These are phyloP conservation scores for Petrosia ficiformis DNA, from an alignment of 37 sponge, comb jelly and placozoan genomes.

Conservation along the genomic window DNA sequence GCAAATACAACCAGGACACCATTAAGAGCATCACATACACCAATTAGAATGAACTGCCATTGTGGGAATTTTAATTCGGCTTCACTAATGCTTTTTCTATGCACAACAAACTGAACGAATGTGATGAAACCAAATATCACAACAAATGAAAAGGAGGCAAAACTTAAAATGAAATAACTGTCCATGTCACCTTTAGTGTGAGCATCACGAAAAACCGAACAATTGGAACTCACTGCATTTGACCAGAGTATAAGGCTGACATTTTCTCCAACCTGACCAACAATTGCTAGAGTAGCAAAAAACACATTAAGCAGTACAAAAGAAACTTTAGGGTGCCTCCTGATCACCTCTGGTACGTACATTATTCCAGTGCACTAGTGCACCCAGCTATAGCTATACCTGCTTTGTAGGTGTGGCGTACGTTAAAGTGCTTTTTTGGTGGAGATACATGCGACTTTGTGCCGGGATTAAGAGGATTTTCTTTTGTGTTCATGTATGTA, in stretches of 20 bases:
- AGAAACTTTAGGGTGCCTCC: conserved; percentile 1
- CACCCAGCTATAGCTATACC: too few relatives aligned
- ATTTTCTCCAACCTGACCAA: conserved; percentile 67
- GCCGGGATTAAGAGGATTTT: conserved; percentile 46
- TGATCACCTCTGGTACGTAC: too few relatives aligned
- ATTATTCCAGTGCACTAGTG: too few relatives aligned
- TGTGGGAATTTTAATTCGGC: conserved; percentile 61
- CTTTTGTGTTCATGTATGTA: conserved; percentile 57
- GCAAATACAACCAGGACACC: conserved; percentile 73
- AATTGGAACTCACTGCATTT: conserved; percentile 1
- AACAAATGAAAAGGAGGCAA: conserved; percentile 63
- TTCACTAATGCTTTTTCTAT: conserved; percentile 3
- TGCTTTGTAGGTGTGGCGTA: too few relatives aligned
- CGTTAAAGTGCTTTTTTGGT: too few relatives aligned
- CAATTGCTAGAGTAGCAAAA: conserved; percentile 39
- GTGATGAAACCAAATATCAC: conserved; percentile 52
- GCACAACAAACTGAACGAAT: conserved; percentile 1
- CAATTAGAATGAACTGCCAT: conserved; percentile 58
- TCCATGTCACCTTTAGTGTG: conserved; percentile 44
- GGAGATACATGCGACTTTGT: conserved; percentile 35
- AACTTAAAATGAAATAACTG: conserved; percentile 56
- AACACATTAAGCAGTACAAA: conserved; percentile 8
- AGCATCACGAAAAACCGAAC: not conserved
- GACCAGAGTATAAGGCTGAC: conserved; percentile 60
- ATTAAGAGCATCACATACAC: conserved; percentile 66